Percentiles rank a stretch among this genome's conserved stretches.
phyloP scores from a whole-genome alignment of 2,797 vertebrate species.

The Sphenopsis melanotis region DNA sequence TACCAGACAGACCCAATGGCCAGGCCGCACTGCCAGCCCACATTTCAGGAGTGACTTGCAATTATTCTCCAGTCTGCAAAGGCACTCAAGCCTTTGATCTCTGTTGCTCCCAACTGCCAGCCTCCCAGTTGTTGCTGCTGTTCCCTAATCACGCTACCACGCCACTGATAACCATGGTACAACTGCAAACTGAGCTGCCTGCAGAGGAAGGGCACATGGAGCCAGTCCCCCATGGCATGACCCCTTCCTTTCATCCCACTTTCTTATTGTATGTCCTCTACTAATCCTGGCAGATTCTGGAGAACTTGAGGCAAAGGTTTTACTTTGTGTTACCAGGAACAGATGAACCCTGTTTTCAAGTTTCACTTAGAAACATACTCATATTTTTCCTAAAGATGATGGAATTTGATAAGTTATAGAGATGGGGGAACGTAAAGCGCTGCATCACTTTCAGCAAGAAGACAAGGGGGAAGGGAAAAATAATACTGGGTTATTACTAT shows the following conservation, averaged over 20 bases:
- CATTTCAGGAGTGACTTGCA: not conserved
- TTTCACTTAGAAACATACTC: not conserved
- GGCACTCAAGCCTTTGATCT: constrained; percentile 21
- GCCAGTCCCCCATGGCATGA: not conserved
- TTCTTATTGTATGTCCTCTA: not conserved
- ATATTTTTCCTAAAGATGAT: not conserved
- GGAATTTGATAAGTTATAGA: not conserved
- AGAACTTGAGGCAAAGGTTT: not conserved
- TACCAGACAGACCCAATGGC: rapidly evolving
- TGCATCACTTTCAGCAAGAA: not conserved
- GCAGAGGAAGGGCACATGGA: not conserved
- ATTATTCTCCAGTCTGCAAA: constrained; percentile 6
- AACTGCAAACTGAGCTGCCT: not conserved
- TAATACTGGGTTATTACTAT: not conserved
- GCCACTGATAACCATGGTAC: rapidly evolving
- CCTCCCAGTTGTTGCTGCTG: not conserved
- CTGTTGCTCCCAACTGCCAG: not conserved
- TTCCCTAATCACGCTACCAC: not conserved
- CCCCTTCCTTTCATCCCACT: not conserved
- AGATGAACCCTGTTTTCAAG: not conserved
- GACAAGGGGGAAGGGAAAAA: not conserved
- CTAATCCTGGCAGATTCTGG: not conserved
- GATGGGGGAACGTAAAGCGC: not conserved
- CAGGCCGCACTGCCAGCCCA: not conserved
- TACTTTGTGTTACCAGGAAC: not conserved